phyloP scores from a whole-genome alignment of 2,888 invertebrate genomes.

The Protophormia terraenovae region DNA sequence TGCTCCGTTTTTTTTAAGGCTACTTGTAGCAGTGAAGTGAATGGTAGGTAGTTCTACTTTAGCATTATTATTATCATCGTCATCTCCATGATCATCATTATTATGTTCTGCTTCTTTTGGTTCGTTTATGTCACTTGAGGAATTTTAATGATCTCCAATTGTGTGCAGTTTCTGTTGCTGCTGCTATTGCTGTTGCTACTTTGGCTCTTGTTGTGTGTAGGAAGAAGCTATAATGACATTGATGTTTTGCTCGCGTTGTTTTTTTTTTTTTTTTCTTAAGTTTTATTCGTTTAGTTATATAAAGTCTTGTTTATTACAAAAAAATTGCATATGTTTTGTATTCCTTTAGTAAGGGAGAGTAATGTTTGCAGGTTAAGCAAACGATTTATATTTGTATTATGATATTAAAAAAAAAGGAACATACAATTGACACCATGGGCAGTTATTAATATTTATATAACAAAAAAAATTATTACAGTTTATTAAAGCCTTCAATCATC shows the following conservation, averaged over 20 bases:
- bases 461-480: too few relatives aligned
- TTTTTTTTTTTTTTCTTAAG: constrained; percentile 32
- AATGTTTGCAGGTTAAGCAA: constrained; percentile 3
- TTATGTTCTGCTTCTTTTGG: constrained; percentile 65
- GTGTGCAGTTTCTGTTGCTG: constrained; percentile 41
- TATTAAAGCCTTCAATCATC: too few relatives aligned
- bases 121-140: constrained; percentile 68
- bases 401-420: constrained; percentile 41
- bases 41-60: constrained; percentile 45
- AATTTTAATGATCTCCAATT: constrained; percentile 69
- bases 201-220: constrained; percentile 58
- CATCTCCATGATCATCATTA: constrained; percentile 40
- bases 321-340: constrained; percentile 44
- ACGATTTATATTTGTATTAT: constrained; percentile 56
- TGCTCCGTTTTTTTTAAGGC: constrained; percentile 4
- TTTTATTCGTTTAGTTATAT: constrained; percentile 41
- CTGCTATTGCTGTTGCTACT: background rate
- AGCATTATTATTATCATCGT: constrained; percentile 14
- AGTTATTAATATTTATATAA: too few relatives aligned
- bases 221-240: constrained; percentile 67
- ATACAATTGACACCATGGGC: constrained; percentile 51
- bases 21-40: constrained; percentile 54
- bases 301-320: constrained; percentile 39
- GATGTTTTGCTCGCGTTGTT: constrained; percentile 62
- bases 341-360: constrained; percentile 35